Percentiles rank a stretch among this genome's conserved stretches.
phyloP scores from a whole-genome alignment of 2,113 vertebrate genomes.

The Chlorodrepanis virens region DNA sequence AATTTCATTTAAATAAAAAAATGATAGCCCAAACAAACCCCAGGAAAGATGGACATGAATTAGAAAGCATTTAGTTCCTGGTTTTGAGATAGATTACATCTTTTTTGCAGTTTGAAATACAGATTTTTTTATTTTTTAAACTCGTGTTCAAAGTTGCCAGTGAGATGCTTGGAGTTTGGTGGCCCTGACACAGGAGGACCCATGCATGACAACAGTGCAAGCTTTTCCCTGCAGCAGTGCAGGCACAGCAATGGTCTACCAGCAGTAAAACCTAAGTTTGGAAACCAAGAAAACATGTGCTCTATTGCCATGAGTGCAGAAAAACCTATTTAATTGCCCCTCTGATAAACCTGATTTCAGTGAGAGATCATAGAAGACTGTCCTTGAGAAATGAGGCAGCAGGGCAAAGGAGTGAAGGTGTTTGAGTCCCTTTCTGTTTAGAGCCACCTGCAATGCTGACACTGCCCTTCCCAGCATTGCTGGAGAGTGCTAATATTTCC shows the following conservation, averaged over 20 bases:
- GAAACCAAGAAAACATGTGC: neutral
- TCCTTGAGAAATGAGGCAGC: neutral
- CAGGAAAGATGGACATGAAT: neutral
- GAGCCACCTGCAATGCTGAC: neutral
- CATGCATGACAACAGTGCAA: neutral
- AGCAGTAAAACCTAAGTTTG: neutral
- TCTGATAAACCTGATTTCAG: neutral
- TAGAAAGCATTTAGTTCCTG: neutral
- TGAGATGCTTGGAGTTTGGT: neutral
- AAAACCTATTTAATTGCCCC: neutral
- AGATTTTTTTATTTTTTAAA: neutral
- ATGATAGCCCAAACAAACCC: neutral
- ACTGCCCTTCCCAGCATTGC: neutral
- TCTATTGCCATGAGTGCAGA: neutral
- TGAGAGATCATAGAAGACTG: rapidly evolving
- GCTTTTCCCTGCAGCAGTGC: neutral
- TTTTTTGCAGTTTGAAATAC: neutral
- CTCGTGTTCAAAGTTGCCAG: neutral
- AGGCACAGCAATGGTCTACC: neutral
- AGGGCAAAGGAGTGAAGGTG: neutral
- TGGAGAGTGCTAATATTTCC: neutral
- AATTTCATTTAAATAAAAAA: slow-evolving; percentile 50
- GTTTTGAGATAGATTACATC: neutral
- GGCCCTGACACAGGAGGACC: neutral
- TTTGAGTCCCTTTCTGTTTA: neutral